Evolutionary conservation across 2,888 invertebrate species (phyloP).

Genomic region (Cacoxenus indagator): DNA sequence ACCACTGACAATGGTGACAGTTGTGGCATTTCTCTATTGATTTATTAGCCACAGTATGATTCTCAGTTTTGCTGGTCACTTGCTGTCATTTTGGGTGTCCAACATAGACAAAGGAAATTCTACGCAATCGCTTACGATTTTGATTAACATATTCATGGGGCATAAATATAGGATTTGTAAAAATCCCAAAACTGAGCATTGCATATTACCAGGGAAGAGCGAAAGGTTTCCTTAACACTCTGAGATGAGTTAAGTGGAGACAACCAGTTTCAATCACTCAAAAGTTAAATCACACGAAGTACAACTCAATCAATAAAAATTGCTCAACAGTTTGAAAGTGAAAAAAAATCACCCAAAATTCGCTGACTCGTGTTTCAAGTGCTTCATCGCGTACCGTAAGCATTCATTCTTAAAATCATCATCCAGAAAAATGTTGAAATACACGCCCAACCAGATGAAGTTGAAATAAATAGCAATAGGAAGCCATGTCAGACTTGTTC

Average conservation of each 20-base stretch:
- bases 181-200: neutral
- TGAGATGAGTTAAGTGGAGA: neutral
- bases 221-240: neutral
- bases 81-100: neutral
- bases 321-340: neutral
- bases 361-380: neutral
- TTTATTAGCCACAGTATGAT: constrained; percentile 58
- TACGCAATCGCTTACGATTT: neutral
- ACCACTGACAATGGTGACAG: constrained; percentile 65
- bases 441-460: constrained; percentile 1
- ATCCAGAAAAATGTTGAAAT: neutral
- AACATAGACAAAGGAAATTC: neutral
- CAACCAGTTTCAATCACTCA: neutral
- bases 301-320: neutral
- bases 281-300: neutral
- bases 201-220: neutral
- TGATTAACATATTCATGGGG: constrained; percentile 3
- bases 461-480: constrained; percentile 8
- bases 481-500: constrained; percentile 11
- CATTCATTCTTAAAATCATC: neutral
- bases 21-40: constrained; percentile 56
- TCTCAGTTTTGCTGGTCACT: constrained; percentile 27
- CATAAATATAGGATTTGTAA: neutral
- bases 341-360: neutral
- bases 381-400: neutral